Percentiles rank a stretch among this genome's conserved stretches.
phyloP scores from a whole-genome alignment of 37 sponge, comb jelly and placozoan genomes.

The Haliclona indistincta region DNA sequence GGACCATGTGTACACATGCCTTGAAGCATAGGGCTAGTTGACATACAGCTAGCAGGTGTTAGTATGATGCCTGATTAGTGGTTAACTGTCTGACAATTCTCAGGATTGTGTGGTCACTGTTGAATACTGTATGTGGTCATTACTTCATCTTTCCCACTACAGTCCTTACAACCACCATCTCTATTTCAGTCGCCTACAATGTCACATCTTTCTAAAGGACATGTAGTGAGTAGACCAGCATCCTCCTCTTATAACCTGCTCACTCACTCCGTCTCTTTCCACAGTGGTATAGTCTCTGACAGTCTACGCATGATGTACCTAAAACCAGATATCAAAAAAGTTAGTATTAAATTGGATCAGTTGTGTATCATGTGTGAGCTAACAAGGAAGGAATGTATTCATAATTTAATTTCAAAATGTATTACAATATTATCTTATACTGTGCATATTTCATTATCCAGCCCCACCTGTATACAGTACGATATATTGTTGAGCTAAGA shows the following conservation, averaged over 20 bases:
- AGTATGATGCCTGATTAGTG: too few relatives aligned
- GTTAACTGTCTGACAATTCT: too few relatives aligned
- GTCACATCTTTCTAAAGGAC: constrained; percentile 16
- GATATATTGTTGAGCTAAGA: not conserved
- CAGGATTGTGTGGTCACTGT: too few relatives aligned
- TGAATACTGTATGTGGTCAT: too few relatives aligned
- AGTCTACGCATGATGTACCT: constrained; percentile 31
- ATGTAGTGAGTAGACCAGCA: constrained; percentile 10
- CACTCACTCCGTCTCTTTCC: not conserved
- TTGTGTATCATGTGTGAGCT: not conserved
- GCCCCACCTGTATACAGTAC: not conserved
- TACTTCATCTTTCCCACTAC: constrained; percentile 13
- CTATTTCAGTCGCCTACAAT: constrained; percentile 41
- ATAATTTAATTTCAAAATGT: too few relatives aligned
- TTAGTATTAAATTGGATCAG: not conserved
- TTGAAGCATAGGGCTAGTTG: too few relatives aligned
- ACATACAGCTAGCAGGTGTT: too few relatives aligned
- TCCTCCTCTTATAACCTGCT: not conserved
- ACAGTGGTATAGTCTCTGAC: constrained; percentile 40
- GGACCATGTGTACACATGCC: too few relatives aligned
- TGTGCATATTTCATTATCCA: not conserved
- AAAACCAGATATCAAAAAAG: constrained; percentile 26
- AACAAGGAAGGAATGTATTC: too few relatives aligned
- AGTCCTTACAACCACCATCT: constrained; percentile 50
- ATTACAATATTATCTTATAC: too few relatives aligned